Evolutionary conservation across 2,113 vertebrate genomes (phyloP).

Genomic region (Atractosteus spatula): DNA sequence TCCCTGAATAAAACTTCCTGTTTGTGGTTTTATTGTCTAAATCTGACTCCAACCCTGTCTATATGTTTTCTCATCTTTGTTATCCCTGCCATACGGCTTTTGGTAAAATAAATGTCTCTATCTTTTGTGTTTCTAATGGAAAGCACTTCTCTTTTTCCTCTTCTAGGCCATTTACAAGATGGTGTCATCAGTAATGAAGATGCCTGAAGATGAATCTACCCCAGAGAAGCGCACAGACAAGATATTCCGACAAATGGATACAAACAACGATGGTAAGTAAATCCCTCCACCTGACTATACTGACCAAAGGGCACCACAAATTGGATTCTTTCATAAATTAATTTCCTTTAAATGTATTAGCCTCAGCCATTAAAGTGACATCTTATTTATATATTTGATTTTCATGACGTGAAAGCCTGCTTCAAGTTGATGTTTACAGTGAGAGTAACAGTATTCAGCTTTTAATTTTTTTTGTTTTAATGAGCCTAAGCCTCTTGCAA

Average conservation of each 20-base stretch:
- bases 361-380: neutral
- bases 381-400: slow-evolving; percentile 16
- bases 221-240: slow-evolving; percentile 79
- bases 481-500: no score
- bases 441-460: no score
- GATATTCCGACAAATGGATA: slow-evolving; percentile 82
- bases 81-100: no score
- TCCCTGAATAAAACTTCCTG: no score
- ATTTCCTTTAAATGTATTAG: no score
- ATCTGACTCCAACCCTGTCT: no score
- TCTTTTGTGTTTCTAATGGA: neutral
- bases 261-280: slow-evolving; percentile 73
- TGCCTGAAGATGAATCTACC: slow-evolving; percentile 79
- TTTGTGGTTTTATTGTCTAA: no score
- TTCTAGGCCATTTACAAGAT: slow-evolving; percentile 78
- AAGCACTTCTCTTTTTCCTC: neutral
- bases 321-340: no score
- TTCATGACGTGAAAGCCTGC: neutral
- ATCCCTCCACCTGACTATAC: neutral
- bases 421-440: no score
- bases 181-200: slow-evolving; percentile 81
- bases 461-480: no score
- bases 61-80: no score
- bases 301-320: no score
- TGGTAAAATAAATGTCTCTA: neutral